Conservation (phyloP, 2,113 vertebrate genomes). For the Cynopterus brachyotis region DNA sequence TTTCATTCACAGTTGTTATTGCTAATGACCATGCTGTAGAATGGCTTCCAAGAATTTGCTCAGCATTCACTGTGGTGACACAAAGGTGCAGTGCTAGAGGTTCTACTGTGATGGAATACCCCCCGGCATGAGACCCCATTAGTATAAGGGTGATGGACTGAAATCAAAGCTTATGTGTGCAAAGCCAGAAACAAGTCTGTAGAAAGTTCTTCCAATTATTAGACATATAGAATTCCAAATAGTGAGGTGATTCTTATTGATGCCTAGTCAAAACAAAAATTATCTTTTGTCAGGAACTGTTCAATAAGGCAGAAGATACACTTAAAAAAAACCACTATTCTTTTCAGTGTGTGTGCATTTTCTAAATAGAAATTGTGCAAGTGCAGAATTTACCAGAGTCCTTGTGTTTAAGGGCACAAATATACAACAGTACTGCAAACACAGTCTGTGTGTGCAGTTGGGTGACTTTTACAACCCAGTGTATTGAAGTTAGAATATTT, state of each 20-base stretch:
- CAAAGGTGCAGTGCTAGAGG: background rate
- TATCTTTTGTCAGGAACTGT: background rate
- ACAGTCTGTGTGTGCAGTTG: background rate
- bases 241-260: background rate
- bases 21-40: background rate
- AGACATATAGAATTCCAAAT: background rate
- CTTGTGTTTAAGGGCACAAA: background rate
- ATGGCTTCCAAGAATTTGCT: background rate
- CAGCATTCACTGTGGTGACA: background rate
- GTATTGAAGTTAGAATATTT: background rate
- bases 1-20: background rate
- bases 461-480: background rate
- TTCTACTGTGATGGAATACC: background rate
- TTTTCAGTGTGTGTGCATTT: background rate
- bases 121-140: rapidly evolving
- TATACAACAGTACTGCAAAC: background rate
- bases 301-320: background rate
- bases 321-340: background rate
- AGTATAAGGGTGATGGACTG: background rate
- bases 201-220: background rate
- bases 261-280: background rate
- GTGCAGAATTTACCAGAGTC: background rate
- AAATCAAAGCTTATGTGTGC: background rate
- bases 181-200: background rate
- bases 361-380: background rate